Percentiles rank a stretch among this genome's conserved stretches.
Conservation (phyloP, 64 coral and sea anemone genomes). For the Trachythela sp. region DNA sequence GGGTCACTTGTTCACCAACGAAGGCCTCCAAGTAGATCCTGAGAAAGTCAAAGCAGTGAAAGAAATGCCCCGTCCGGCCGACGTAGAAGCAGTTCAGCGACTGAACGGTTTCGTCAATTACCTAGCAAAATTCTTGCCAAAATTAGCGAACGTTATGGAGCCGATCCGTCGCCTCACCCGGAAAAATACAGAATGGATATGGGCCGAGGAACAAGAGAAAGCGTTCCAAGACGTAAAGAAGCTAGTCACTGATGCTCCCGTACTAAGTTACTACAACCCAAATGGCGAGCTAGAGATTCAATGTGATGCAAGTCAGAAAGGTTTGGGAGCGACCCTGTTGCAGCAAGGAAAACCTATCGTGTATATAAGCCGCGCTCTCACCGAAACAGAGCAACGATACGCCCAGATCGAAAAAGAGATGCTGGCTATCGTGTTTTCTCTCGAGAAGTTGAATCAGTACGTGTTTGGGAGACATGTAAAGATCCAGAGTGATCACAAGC, state of each 20-base stretch:
- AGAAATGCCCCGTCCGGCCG: too few species aligned
- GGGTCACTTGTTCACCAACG: slow-evolving; percentile 26
- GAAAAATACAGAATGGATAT: slow-evolving; percentile 33
- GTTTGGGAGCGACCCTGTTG: slow-evolving; percentile 33
- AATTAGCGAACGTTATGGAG: slow-evolving; percentile 29
- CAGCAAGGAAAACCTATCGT: slow-evolving; percentile 9
- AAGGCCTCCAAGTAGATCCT: slow-evolving; percentile 30
- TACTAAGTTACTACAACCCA: slow-evolving; percentile 39
- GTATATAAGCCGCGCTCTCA: slow-evolving; percentile 39
- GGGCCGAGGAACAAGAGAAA: slow-evolving; percentile 6
- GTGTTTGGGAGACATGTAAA: slow-evolving; percentile 1
- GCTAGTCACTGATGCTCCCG: slow-evolving; percentile 27
- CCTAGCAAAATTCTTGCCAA: slow-evolving; percentile 28
- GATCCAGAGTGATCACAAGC: slow-evolving; percentile 27
- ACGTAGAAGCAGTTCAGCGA: too few species aligned
- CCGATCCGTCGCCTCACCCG: slow-evolving; percentile 38
- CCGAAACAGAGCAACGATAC: slow-evolving; percentile 31
- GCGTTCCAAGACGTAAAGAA: slow-evolving; percentile 20
- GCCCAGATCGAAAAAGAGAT: slow-evolving; percentile 54
- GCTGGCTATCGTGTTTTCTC: slow-evolving; percentile 33
- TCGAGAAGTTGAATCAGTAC: slow-evolving; percentile 42
- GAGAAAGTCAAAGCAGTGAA: too few species aligned
- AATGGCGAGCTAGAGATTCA: slow-evolving; percentile 20
- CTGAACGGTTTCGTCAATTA: slow-evolving; percentile 15
- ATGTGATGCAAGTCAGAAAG: slow-evolving; percentile 36